A percentile compares a stretch with the other conserved stretches of the same genome.
Evolutionary conservation across 1,140 invertebrate species (phyloP).

Genomic region (Brachystomella parvula): DNA sequence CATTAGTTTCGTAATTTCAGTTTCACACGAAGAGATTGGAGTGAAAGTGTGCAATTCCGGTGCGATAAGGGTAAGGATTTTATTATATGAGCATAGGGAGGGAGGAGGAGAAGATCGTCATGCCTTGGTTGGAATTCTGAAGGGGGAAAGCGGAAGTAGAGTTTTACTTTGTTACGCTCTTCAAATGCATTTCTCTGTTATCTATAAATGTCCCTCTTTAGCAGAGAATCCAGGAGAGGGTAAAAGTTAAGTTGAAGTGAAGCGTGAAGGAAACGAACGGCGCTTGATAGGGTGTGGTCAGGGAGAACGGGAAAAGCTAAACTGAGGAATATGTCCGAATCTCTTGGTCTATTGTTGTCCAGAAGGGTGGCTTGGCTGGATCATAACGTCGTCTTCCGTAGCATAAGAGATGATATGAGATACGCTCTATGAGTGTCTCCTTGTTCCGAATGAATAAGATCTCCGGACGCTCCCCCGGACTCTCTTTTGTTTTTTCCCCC

Average conservation of each 20-base stretch:
- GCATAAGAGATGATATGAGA: background rate
- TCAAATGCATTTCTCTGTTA: no score
- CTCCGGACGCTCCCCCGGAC: no score
- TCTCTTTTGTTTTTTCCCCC: conserved; percentile 3
- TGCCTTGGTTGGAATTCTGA: background rate
- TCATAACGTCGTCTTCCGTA: background rate
- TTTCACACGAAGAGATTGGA: no score
- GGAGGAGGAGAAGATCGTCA: no score
- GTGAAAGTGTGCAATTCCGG: no score
- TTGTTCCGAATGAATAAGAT: conserved; percentile 2
- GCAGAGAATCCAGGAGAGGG: no score
- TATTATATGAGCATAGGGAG: no score
- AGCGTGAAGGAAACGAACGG: conserved; percentile 21
- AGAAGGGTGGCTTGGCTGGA: background rate
- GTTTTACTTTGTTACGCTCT: background rate
- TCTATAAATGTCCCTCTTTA: background rate
- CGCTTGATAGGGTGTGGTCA: conserved; percentile 23
- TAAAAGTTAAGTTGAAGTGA: conserved; percentile 11
- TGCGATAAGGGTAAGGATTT: no score
- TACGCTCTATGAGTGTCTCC: background rate
- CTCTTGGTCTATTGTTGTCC: background rate
- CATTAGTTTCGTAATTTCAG: no score
- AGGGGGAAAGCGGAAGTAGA: background rate
- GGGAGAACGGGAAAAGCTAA: background rate
- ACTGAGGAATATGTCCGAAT: background rate